Evolutionary conservation across 1,140 invertebrate species (phyloP).

Genomic region (Littorina saxatilis): DNA sequence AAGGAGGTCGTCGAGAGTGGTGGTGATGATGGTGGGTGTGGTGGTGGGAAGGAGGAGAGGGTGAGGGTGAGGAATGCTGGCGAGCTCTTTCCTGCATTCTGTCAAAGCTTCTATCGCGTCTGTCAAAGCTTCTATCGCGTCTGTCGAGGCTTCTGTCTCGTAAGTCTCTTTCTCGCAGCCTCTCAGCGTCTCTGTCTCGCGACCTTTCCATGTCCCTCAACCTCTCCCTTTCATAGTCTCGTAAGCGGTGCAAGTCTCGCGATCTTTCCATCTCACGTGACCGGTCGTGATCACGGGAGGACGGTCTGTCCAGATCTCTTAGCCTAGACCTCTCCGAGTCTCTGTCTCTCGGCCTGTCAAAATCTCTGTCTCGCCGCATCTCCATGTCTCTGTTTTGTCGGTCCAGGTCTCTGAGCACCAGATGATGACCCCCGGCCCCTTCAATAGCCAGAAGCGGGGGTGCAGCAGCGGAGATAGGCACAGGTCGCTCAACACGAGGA

Average conservation of each 20-base stretch:
- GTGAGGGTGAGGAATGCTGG: neutral
- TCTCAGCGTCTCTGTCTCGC: neutral
- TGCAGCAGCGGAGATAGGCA: slow-evolving; percentile 20
- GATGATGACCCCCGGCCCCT: neutral
- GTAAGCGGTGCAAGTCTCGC: too few species aligned
- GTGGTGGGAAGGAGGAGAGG: neutral
- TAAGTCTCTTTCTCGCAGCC: neutral
- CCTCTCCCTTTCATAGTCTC: too few species aligned
- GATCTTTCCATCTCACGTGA: neutral
- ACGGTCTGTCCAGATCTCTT: neutral
- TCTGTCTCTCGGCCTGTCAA: neutral
- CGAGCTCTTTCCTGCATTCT: neutral
- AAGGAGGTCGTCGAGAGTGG: slow-evolving; percentile 1
- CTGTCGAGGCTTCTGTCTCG: neutral
- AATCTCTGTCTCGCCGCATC: neutral
- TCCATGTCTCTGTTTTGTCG: neutral
- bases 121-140: neutral
- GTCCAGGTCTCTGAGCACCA: neutral
- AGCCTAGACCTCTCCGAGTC: neutral
- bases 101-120: neutral
- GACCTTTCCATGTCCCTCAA: neutral
- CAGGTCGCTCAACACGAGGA: slow-evolving; percentile 17
- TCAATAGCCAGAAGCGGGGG: neutral
- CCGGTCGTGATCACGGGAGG: neutral
- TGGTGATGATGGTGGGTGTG: neutral